A percentile compares a stretch with the other conserved stretches of the same genome.
phyloP scores from a whole-genome alignment of 2,797 vertebrate species.

The Galaxias olidus region DNA sequence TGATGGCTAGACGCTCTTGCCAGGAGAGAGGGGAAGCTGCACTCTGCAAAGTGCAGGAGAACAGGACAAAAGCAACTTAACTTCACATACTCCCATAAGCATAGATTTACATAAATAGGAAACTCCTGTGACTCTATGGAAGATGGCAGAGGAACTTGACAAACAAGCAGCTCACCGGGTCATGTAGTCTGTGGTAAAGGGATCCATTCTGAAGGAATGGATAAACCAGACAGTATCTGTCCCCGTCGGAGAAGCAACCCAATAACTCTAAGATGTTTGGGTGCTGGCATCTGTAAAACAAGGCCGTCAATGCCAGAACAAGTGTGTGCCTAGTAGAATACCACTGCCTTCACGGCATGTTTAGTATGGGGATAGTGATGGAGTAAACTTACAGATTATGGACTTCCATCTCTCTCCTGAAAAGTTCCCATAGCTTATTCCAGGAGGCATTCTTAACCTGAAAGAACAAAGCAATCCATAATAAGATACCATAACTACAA shows the following conservation, averaged over 20 bases:
- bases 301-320: not conserved
- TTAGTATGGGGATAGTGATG: too few relatives aligned
- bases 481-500: not conserved
- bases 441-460: constrained; percentile 56
- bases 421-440: constrained; percentile 72
- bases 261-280: constrained; percentile 69
- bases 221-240: constrained; percentile 69
- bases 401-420: constrained; percentile 76
- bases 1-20: constrained; percentile 63
- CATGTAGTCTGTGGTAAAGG: constrained; percentile 68
- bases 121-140: not conserved
- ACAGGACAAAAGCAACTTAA: not conserved
- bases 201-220: constrained; percentile 76
- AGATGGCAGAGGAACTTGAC: too few relatives aligned
- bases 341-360: too few relatives aligned
- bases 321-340: not conserved
- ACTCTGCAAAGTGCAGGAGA: constrained; percentile 38
- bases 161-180: constrained; percentile 66
- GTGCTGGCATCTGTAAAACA: constrained; percentile 63
- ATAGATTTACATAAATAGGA: not conserved
- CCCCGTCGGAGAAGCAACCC: constrained; percentile 66
- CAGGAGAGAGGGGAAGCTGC: constrained; percentile 54
- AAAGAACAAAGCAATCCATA: not conserved
- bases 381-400: constrained; percentile 69
- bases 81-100: not conserved